Evolutionary conservation across 1,140 invertebrate species (phyloP).

Genomic region (Physella acuta): DNA sequence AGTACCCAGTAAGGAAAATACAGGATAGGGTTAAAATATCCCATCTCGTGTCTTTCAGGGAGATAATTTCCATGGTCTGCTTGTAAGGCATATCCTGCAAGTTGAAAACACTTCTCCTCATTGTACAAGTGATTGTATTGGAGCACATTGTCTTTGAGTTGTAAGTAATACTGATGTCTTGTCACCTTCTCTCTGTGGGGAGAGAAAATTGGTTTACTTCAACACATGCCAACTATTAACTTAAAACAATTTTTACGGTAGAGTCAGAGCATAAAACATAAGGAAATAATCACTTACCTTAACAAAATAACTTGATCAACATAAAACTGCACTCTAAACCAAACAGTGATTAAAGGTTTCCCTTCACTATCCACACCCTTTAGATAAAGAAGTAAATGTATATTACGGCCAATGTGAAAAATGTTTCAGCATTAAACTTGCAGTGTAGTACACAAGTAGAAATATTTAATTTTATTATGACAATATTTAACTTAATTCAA

Average conservation of each 20-base stretch:
- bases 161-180: slow-evolving; percentile 88
- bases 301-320: slow-evolving; percentile 75
- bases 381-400: too few relatives aligned
- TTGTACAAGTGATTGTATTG: slow-evolving; percentile 56
- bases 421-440: too few relatives aligned
- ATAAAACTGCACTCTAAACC: slow-evolving; percentile 92
- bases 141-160: slow-evolving; percentile 84
- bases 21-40: slow-evolving; percentile 67
- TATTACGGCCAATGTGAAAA: too few relatives aligned
- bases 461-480: too few relatives aligned
- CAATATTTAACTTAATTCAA: too few relatives aligned
- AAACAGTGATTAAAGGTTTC: slow-evolving; percentile 80
- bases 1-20: slow-evolving; percentile 77
- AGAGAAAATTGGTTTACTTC: too few relatives aligned
- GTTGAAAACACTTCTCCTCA: slow-evolving; percentile 74
- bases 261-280: not conserved
- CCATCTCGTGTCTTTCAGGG: slow-evolving; percentile 54
- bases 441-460: too few relatives aligned
- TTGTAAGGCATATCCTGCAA: slow-evolving; percentile 85
- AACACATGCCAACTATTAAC: too few relatives aligned
- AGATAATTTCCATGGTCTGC: slow-evolving; percentile 82
- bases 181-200: slow-evolving; percentile 87
- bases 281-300: slow-evolving; percentile 64
- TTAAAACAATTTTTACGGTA: too few relatives aligned
- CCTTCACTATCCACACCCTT: slow-evolving; percentile 88